phyloP scores from a whole-genome alignment of 2,888 invertebrate genomes.

The Lasius platythorax region DNA sequence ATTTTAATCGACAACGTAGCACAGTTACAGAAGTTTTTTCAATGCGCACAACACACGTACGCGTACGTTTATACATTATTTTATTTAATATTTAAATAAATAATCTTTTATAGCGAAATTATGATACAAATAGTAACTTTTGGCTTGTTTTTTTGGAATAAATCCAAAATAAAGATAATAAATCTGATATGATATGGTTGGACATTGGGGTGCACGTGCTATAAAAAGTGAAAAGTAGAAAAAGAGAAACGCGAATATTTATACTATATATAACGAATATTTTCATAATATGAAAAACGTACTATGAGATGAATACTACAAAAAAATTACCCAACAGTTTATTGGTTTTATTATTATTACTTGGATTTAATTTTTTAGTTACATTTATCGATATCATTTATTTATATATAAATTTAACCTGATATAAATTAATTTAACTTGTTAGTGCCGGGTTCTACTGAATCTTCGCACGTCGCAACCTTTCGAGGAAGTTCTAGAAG shows the following conservation, averaged over 20 bases:
- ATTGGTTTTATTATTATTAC: neutral
- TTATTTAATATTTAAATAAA: conserved; percentile 6
- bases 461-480: conserved; percentile 97
- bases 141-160: neutral
- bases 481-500: conserved; percentile 97
- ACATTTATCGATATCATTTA: neutral
- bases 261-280: too few relatives aligned
- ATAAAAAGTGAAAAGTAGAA: too few relatives aligned
- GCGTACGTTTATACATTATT: neutral
- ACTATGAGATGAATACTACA: too few relatives aligned
- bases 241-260: too few relatives aligned
- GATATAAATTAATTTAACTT: conserved; percentile 47
- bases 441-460: conserved; percentile 95
- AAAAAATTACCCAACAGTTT: neutral
- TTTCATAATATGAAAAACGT: too few relatives aligned
- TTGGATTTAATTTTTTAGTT: neutral
- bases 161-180: neutral
- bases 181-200: too few relatives aligned
- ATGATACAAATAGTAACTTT: neutral
- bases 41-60: neutral
- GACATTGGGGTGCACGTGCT: too few relatives aligned
- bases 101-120: neutral
- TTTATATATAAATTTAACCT: neutral
- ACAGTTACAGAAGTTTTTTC: neutral
- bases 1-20: neutral